These are phyloP conservation scores for Neogobius melanostomus DNA, from an alignment of 2,113 vertebrate species.

Conservation along the genomic window DNA sequence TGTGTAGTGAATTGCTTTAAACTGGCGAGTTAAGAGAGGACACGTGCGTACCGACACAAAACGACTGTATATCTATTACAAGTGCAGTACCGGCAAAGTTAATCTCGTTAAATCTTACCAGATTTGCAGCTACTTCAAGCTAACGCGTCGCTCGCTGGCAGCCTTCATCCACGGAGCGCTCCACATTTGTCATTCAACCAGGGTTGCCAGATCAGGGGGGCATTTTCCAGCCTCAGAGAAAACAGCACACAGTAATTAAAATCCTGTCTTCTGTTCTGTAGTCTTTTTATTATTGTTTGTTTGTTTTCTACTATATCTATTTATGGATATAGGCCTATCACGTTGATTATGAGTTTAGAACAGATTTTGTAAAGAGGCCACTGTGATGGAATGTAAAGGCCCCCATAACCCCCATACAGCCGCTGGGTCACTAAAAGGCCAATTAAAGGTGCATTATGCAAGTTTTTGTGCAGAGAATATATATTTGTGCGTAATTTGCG, in stretches of 20 bases:
- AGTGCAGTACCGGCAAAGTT: background rate
- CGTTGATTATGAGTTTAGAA: too few relatives aligned
- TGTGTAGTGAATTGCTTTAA: background rate
- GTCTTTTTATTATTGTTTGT: background rate
- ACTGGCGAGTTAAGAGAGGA: background rate
- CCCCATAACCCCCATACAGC: too few relatives aligned
- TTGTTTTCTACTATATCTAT: background rate
- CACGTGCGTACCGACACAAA: background rate
- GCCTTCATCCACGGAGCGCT: background rate
- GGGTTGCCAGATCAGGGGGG: background rate
- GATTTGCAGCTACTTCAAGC: conserved; percentile 6
- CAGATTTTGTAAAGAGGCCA: too few relatives aligned
- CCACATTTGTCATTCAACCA: background rate
- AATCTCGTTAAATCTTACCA: conserved; percentile 11
- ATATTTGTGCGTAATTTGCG: too few relatives aligned
- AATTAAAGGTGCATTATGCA: too few relatives aligned
- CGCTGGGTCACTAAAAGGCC: too few relatives aligned
- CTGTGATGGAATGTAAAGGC: too few relatives aligned
- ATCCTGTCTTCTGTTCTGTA: background rate
- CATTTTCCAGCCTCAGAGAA: background rate
- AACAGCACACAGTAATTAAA: background rate
- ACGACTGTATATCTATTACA: background rate
- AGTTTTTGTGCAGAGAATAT: too few relatives aligned
- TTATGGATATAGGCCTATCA: too few relatives aligned
- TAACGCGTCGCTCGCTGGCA: background rate